Percentiles rank a stretch among this genome's conserved stretches.
These are phyloP conservation scores for Melanotaenia maccullochi DNA, from an alignment of 2,797 vertebrate genomes.

Conservation along the genomic window DNA sequence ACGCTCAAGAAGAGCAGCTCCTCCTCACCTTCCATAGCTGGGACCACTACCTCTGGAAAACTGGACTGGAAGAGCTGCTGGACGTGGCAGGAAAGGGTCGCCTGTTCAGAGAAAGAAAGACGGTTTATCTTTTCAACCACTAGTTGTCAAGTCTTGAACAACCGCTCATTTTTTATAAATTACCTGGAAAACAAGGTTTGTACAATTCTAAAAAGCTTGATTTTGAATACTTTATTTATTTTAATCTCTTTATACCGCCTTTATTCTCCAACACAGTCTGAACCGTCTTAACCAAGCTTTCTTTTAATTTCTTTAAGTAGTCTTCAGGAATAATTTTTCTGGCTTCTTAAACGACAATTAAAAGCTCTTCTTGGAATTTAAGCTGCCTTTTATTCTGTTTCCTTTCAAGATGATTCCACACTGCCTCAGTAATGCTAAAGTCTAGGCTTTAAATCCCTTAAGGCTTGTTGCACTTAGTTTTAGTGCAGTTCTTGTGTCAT, in stretches of 20 bases:
- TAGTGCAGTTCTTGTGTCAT: too few species aligned
- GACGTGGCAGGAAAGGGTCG: constrained; percentile 82
- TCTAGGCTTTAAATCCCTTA: too few species aligned
- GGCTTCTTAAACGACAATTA: too few species aligned
- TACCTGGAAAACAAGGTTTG: background rate
- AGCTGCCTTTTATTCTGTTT: too few species aligned
- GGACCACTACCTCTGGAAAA: constrained; percentile 84
- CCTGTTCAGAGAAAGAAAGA: constrained; percentile 68
- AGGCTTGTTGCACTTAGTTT: too few species aligned
- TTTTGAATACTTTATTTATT: background rate
- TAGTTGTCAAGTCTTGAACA: background rate
- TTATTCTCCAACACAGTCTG: background rate
- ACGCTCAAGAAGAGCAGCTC: constrained; percentile 82
- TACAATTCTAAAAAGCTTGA: background rate
- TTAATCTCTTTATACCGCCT: too few species aligned
- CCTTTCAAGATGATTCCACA: too few species aligned
- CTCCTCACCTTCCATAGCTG: constrained; percentile 50
- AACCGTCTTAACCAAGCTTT: background rate
- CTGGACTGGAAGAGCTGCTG: constrained; percentile 87
- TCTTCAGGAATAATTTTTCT: too few species aligned
- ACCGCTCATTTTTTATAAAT: background rate
- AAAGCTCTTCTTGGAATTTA: too few species aligned
- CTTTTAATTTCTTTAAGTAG: background rate
- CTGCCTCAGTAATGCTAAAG: too few species aligned
- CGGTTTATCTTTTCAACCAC: background rate